These are phyloP conservation scores for Epinephelus fuscoguttatus DNA, from an alignment of 2,113 vertebrate genomes.

Conservation along the genomic window DNA sequence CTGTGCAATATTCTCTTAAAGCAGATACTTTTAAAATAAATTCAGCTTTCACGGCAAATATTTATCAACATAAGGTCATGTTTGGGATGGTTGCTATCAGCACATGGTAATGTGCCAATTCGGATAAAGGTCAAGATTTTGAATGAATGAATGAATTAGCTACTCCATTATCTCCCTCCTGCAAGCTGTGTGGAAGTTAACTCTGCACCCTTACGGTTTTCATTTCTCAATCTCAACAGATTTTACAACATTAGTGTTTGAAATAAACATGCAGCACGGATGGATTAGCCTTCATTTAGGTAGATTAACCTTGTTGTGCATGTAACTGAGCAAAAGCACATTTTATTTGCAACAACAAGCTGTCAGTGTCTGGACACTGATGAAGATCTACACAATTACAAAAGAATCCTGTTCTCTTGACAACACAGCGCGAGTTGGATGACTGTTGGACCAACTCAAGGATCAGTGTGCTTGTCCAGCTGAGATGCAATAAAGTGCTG, in stretches of 20 bases:
- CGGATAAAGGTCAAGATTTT: conserved; percentile 74
- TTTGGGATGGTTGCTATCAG: conserved; percentile 62
- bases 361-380: conserved; percentile 17
- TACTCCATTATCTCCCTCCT: conserved; percentile 43
- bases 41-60: conserved; percentile 48
- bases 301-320: conserved; percentile 54
- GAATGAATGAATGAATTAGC: conserved; percentile 62
- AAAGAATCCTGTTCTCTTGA: conserved; percentile 35
- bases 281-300: conserved; percentile 37
- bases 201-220: conserved; percentile 23
- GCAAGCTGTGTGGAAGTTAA: conserved; percentile 51
- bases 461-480: conserved; percentile 49
- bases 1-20: conserved; percentile 1
- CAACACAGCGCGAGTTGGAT: neutral
- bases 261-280: conserved; percentile 15
- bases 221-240: conserved; percentile 13
- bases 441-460: conserved; percentile 28
- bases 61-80: conserved; percentile 63
- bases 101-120: conserved; percentile 65
- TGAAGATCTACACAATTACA: conserved; percentile 33
- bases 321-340: conserved; percentile 40
- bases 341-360: conserved; percentile 35
- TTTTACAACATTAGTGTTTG: conserved; percentile 29
- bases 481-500: conserved; percentile 53
- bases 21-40: conserved; percentile 45